Evolutionary conservation across 2,888 invertebrate genomes (phyloP).

Genomic region (Ashinkailepas kermadecensis): DNA sequence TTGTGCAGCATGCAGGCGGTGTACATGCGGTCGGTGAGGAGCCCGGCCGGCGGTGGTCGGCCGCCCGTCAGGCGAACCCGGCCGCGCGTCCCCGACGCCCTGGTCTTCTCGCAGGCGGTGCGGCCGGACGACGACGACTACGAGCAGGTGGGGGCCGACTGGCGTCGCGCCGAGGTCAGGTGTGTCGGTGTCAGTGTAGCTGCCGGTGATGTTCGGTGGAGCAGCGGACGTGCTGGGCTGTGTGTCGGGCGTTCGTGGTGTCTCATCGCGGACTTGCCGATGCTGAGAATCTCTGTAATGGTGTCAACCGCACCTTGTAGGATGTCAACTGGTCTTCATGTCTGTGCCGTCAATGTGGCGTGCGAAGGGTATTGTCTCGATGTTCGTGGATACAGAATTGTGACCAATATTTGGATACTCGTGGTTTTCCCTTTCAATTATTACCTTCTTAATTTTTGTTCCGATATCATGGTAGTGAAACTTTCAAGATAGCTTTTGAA

Average conservation of each 20-base stretch:
- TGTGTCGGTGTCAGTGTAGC: background rate
- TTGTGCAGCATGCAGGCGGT: constrained; percentile 30
- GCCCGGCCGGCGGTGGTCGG: constrained; percentile 21
- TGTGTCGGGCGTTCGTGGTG: background rate
- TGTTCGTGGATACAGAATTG: no score
- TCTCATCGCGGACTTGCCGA: no score
- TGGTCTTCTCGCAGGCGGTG: background rate
- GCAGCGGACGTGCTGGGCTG: background rate
- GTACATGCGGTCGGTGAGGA: constrained; percentile 30
- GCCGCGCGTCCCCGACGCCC: background rate
- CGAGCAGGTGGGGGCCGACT: background rate
- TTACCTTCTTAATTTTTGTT: no score
- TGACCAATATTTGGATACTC: no score
- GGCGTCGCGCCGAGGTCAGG: background rate
- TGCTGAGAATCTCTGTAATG: no score
- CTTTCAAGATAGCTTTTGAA: no score
- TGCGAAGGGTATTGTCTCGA: no score
- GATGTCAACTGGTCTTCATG: no score
- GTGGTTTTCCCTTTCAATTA: no score
- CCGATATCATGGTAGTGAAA: no score
- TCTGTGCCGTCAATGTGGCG: no score
- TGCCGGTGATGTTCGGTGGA: background rate
- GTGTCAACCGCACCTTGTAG: no score
- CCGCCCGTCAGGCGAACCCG: background rate
- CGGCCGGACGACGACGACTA: constrained; percentile 12